Conservation (phyloP, 1,140 invertebrate species). For the Coelopa frigida region DNA sequence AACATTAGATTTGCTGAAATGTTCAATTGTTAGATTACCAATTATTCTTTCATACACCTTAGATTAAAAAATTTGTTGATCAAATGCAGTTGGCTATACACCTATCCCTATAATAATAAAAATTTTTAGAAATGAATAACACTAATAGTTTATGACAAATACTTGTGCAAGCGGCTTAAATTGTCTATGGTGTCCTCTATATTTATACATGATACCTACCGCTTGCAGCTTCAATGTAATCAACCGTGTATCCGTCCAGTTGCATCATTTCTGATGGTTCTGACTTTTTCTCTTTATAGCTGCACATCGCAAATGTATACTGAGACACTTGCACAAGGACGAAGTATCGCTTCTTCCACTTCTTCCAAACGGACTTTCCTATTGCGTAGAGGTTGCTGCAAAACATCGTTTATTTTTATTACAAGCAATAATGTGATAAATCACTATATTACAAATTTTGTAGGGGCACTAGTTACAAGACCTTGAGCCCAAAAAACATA, state of each 20-base stretch:
- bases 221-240: conserved; percentile 93
- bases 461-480: no score
- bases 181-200: not conserved
- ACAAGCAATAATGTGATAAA: no score
- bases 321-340: conserved; percentile 98
- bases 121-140: not conserved
- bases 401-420: conserved; percentile 14
- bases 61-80: no score
- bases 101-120: not conserved
- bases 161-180: not conserved
- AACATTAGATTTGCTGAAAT: conserved; percentile 80
- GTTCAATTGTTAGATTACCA: no score
- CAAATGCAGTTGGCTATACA: no score
- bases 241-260: conserved; percentile 97
- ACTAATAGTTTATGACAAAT: not conserved
- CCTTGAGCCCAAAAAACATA: not conserved
- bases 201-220: conserved; percentile 50
- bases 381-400: conserved; percentile 84
- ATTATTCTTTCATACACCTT: no score
- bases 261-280: conserved; percentile 99
- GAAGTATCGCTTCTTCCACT: conserved; percentile 98
- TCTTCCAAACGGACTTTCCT: conserved; percentile 98
- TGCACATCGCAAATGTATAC: conserved; percentile 99
- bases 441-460: no score
- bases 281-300: conserved; percentile 98